These are phyloP conservation scores for Lepus timidus DNA, from an alignment of 2,113 vertebrate genomes.

Conservation along the genomic window DNA sequence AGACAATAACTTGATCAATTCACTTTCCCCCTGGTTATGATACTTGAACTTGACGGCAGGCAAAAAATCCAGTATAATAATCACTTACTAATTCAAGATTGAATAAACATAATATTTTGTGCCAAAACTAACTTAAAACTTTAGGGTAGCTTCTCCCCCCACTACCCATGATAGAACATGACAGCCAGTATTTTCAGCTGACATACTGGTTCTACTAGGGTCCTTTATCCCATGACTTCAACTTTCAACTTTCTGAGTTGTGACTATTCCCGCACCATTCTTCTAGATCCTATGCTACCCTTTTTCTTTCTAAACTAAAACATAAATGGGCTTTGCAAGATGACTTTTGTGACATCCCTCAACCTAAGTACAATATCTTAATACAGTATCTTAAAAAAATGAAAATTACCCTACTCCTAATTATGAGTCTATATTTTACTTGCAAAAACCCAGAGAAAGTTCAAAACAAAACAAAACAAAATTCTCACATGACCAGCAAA, in stretches of 20 bases:
- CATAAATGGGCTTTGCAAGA: background rate
- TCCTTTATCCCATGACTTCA: background rate
- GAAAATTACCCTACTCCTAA: constrained; percentile 59
- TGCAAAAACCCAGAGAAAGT: constrained; percentile 23
- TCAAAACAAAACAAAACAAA: constrained; percentile 7
- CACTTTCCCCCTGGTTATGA: constrained; percentile 20
- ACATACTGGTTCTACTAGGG: background rate
- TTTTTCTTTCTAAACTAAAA: constrained; percentile 51
- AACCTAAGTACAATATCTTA: constrained; percentile 24
- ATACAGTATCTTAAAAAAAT: too few relatives aligned
- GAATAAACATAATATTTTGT: background rate
- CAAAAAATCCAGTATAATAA: background rate
- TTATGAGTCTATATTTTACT: constrained; percentile 21
- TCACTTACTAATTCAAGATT: background rate
- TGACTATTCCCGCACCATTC: constrained; percentile 3
- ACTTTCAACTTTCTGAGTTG: background rate
- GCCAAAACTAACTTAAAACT: constrained; percentile 42
- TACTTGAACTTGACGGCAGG: constrained; percentile 17
- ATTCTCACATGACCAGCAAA: constrained; percentile 58
- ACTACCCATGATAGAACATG: background rate
- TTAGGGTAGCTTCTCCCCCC: background rate
- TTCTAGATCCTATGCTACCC: background rate
- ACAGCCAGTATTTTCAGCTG: background rate
- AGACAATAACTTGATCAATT: background rate
- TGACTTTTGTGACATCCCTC: background rate